Base-by-base conservation (phyloP, 1,140 invertebrate species). In the Phenacoccus solenopsis region DNA sequence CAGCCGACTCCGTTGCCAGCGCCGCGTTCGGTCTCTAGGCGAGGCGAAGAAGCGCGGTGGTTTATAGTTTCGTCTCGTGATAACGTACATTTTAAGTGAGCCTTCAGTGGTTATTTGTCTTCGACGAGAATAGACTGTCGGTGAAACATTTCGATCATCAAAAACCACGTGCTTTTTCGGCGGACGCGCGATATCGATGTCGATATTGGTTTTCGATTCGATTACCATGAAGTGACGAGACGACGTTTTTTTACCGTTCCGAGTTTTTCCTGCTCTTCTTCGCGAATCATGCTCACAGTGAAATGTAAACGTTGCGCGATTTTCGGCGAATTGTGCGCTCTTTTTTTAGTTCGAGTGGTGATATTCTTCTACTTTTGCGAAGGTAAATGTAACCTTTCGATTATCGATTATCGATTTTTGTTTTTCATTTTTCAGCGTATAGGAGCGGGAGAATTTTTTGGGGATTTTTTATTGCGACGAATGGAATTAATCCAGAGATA, bases 51-150 rank as follows among this genome's bases (percentile, higher is more conserved):
- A 9, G 38, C 13, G 38, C 5, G 38, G 30, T 13, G 30, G 38
- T 49, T 49, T 49, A 49, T 49, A n/a, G 38, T 49, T 49, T 49
- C 38, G 38, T 49, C 38, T 49, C 38, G 38, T 49, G 38, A 49
- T 49, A 49, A 49, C 38, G 38, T 49, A 49, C 38, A 16, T 49
- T 49, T 49, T 49, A 49, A 49, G 38, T 49, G 38, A 49, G 16
- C 38, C 38, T 49, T 49, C 38, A 49, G 38, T 49, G 38, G 38
- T 49, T 49, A 49, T 49, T 49, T 49, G 38, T 49, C 38, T 49
- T 49, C 38, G 38, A 16, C 38, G 38, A 49, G 38, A 49, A n/a
- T n/a, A 49, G 38, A 49, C 38, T 49, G 38, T 16, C 38, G 38
- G 38, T 49, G 13, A 3, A n/a, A 2, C 38, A 3, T 10, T n/a